Evolutionary conservation across 2,888 invertebrate genomes (phyloP).

Genomic region (Aquatica leii): DNA sequence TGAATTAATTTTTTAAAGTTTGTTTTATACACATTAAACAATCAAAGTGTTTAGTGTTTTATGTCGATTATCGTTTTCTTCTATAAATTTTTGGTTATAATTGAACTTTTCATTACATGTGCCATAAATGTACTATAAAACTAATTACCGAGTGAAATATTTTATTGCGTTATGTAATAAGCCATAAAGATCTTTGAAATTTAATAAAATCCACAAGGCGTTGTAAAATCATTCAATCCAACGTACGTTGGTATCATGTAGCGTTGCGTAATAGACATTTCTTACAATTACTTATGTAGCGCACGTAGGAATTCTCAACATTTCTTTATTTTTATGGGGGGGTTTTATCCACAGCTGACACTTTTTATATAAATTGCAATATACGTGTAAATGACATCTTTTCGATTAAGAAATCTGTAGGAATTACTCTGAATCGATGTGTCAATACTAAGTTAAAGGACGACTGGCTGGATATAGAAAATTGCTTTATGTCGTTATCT

Average conservation of each 20-base stretch:
- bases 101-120: no score
- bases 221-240: slow-evolving; percentile 17
- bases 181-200: no score
- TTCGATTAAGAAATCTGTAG: slow-evolving; percentile 31
- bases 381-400: slow-evolving; percentile 31
- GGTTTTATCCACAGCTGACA: slow-evolving; percentile 15
- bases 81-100: no score
- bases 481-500: neutral
- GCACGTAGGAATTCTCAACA: slow-evolving; percentile 12
- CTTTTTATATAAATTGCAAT: slow-evolving; percentile 31
- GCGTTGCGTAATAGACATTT: slow-evolving; percentile 18
- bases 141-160: no score
- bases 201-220: slow-evolving; percentile 19
- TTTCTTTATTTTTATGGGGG: slow-evolving; percentile 17
- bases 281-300: slow-evolving; percentile 3
- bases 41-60: no score
- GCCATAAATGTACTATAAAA: no score
- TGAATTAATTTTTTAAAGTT: no score
- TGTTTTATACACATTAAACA: no score
- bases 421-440: slow-evolving; percentile 28
- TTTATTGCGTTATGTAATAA: no score
- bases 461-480: slow-evolving; percentile 3
- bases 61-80: no score
- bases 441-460: slow-evolving; percentile 9
- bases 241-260: slow-evolving; percentile 13